A percentile compares a stretch with the other conserved stretches of the same genome.
Conservation (phyloP, 2,113 vertebrate species). For the Ceratotherium simum region DNA sequence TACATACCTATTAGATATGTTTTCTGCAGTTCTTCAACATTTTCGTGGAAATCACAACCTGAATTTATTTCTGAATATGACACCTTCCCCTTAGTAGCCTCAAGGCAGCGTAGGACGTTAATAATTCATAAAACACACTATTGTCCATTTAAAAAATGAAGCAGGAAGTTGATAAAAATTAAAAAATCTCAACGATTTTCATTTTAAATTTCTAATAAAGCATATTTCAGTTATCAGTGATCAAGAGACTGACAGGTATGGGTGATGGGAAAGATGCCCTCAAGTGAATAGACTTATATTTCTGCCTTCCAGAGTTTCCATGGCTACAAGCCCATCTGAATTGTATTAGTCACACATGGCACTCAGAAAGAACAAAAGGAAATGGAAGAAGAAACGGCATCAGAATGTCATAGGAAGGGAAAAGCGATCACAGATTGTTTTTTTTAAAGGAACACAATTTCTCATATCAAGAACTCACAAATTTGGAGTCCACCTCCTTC, state of each 20-base stretch:
- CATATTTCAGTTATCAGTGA: not conserved
- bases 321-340: constrained; percentile 69
- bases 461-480: not conserved
- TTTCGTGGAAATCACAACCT: not conserved
- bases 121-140: not conserved
- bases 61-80: constrained; percentile 32
- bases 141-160: not conserved
- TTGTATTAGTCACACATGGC: constrained; percentile 65
- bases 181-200: not conserved
- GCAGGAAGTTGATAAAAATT: not conserved
- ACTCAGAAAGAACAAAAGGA: constrained; percentile 65
- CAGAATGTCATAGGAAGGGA: constrained; percentile 32
- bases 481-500: not conserved
- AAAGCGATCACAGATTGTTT: not conserved
- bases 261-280: not conserved
- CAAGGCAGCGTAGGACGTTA: not conserved
- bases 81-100: not conserved
- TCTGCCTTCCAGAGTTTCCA: constrained; percentile 72
- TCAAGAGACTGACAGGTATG: constrained; percentile 2
- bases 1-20: not conserved
- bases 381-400: constrained; percentile 16
- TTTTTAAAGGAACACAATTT: not conserved
- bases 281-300: not conserved
- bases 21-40: not conserved
- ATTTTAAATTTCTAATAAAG: constrained; percentile 38